A percentile compares a stretch with the other conserved stretches of the same genome.
phyloP scores from a whole-genome alignment of 2,888 invertebrate species.

The Lepidochrysops patricia region DNA sequence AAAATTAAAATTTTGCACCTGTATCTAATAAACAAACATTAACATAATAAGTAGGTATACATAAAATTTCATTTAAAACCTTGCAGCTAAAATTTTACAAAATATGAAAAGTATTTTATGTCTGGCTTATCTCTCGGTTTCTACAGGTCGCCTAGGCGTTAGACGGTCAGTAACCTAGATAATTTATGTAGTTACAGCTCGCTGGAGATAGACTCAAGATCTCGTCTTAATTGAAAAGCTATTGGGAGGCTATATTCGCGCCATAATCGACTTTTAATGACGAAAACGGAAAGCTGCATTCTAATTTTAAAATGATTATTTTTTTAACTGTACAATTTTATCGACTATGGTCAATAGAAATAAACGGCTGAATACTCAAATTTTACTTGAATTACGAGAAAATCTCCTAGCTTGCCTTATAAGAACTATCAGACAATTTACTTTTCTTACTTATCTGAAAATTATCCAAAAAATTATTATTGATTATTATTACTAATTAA shows the following conservation, averaged over 20 bases:
- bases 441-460: neutral
- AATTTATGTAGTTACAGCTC: constrained; percentile 11
- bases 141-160: neutral
- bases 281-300: neutral
- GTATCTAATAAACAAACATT: no score
- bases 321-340: no score
- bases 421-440: no score
- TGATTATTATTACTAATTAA: no score
- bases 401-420: no score
- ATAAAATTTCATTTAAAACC: no score
- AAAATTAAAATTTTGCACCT: no score
- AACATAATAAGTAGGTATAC: no score
- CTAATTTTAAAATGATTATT: neutral
- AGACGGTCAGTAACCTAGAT: neutral
- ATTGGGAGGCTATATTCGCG: neutral
- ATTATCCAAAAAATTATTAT: neutral
- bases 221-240: constrained; percentile 16
- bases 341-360: no score
- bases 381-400: no score
- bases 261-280: constrained; percentile 1
- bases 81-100: neutral
- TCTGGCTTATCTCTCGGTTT: neutral
- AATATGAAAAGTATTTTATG: neutral
- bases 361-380: no score
- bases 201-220: constrained; percentile 2